Base-by-base conservation (phyloP, 2,797 vertebrate genomes). In the Alosa sapidissima region DNA sequence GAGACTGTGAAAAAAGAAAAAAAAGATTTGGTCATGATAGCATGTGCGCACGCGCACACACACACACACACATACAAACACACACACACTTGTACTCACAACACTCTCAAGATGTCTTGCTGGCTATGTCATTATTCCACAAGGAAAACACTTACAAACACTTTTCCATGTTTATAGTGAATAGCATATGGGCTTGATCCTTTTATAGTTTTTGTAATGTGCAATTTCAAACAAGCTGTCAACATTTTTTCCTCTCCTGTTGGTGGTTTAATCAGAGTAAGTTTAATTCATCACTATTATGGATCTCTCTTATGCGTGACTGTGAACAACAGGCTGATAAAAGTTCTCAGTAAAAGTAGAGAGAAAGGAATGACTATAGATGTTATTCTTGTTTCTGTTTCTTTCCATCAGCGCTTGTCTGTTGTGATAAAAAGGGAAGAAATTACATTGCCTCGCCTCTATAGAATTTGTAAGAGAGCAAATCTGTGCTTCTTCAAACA, bases 151-250 rank as follows among this genome's bases (percentile, higher is more conserved):
- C 88, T 91, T 90, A 93, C 90, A 91, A 93, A 92, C 89, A 89
- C 85, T 55, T 54, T 90, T 88, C 81, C 68, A 51, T 91, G 91
- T 93, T 93, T 91, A 93, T 89, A 91, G 89, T 87, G 87, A 81
- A 82, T 81, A 86, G 86, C 92, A 94, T 90, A 89, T 95, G 94
- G 93, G 91, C 93, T 84, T 89, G 1, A 91, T 94, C 86, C 91
- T 91, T 90, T 91, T 89, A 87, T 86, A 84, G 87, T 89, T 87
- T 90, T 88, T 90, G 90, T 92, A 91, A 94, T 89, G 90, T 90
- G 86, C 88, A 68, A 84, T 92, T 94, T 92, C 89, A 92, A 93
- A 92, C 90, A 92, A 88, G 86, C 88, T 89, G 85, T 92, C 93
- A 93, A 88, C 68, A 52, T 84, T 89, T 91, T 89, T 87, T 81